These are phyloP conservation scores for Bibio marci DNA, from an alignment of 2,888 invertebrate genomes.

Conservation along the genomic window DNA sequence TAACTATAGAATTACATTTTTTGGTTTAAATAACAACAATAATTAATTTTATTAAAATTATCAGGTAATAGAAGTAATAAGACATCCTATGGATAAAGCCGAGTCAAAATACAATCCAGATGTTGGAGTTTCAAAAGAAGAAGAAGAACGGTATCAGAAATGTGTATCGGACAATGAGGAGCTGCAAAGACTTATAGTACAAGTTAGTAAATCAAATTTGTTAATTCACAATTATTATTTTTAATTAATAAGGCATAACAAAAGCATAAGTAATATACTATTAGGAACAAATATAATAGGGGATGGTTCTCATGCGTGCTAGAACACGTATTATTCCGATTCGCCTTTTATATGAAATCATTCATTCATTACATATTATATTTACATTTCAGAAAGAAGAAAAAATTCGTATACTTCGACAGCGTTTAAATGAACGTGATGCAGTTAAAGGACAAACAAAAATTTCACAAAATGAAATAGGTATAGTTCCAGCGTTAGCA, in stretches of 20 bases:
- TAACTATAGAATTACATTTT: not conserved
- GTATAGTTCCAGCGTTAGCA: slow-evolving; percentile 45
- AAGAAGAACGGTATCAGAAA: slow-evolving; percentile 88
- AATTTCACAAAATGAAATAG: slow-evolving; percentile 13
- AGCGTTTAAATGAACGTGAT: slow-evolving; percentile 64
- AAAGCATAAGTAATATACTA: too few species aligned
- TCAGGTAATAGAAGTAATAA: slow-evolving; percentile 74
- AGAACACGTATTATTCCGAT: too few species aligned
- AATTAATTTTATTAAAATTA: not conserved
- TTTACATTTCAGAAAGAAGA: slow-evolving; percentile 93
- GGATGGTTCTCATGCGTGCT: too few species aligned
- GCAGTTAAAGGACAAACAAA: slow-evolving; percentile 27
- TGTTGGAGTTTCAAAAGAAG: slow-evolving; percentile 67
- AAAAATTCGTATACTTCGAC: slow-evolving; percentile 64
- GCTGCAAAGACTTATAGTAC: slow-evolving; percentile 82
- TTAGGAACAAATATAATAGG: too few species aligned
- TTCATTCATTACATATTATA: too few species aligned
- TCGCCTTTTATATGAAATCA: too few species aligned
- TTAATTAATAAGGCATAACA: too few species aligned
- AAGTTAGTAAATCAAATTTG: slow-evolving; percentile 53
- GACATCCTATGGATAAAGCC: slow-evolving; percentile 74
- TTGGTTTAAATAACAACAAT: not conserved
- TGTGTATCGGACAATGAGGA: slow-evolving; percentile 90
- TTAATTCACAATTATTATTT: too few species aligned
- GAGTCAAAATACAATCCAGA: slow-evolving; percentile 80